Conservation (phyloP, 2,113 vertebrate species). For the Trematocara zebra region DNA sequence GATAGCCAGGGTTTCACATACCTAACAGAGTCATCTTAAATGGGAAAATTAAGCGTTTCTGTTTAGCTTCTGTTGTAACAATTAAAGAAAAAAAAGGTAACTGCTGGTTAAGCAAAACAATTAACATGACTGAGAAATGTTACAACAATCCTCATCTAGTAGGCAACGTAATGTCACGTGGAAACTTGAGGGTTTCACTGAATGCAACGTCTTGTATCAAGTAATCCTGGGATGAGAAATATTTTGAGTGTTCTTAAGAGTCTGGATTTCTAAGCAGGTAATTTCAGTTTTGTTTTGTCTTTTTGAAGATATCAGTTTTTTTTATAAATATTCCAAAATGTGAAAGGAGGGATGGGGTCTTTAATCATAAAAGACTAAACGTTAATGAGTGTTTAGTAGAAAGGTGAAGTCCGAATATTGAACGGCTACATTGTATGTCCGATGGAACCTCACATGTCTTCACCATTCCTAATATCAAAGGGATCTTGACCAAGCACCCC, state of each 20-base stretch:
- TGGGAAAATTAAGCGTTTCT: background rate
- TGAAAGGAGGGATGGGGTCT: background rate
- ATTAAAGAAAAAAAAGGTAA: background rate
- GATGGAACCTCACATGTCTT: background rate
- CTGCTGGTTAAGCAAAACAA: background rate
- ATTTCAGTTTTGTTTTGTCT: background rate
- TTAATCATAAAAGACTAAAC: background rate
- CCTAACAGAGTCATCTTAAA: background rate
- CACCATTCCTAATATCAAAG: background rate
- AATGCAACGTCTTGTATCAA: background rate
- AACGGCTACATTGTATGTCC: background rate
- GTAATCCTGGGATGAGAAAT: too few relatives aligned
- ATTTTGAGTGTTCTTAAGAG: background rate
- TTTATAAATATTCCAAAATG: background rate
- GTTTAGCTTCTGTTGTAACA: background rate
- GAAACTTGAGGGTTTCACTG: background rate
- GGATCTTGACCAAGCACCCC: background rate
- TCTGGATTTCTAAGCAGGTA: background rate
- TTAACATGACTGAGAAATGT: background rate
- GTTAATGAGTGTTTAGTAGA: background rate
- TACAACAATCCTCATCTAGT: background rate
- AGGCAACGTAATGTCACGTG: background rate
- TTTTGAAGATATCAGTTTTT: background rate
- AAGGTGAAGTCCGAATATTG: background rate
- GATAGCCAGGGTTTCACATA: background rate